Evolutionary conservation across 2,113 vertebrate genomes (phyloP).

Genomic region (Coptodon bakossiorum): DNA sequence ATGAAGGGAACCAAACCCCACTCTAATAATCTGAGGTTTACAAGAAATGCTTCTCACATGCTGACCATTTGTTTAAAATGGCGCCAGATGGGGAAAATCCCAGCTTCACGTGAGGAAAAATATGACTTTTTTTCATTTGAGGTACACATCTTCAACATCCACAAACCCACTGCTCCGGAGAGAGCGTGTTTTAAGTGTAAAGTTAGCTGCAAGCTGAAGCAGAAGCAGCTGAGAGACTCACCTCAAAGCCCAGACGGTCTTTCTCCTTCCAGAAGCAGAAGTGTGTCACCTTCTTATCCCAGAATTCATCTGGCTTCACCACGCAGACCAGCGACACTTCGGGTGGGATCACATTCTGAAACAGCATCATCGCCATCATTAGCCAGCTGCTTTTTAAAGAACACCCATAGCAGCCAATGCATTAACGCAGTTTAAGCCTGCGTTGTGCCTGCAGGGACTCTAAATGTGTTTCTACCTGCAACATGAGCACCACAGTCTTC

Average conservation of each 20-base stretch:
- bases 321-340: slow-evolving; percentile 98
- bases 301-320: slow-evolving; percentile 98
- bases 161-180: background rate
- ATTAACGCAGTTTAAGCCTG: background rate
- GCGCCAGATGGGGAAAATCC: background rate
- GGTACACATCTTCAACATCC: background rate
- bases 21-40: background rate
- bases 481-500: slow-evolving; percentile 96
- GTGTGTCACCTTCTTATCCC: slow-evolving; percentile 99
- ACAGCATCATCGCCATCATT: background rate
- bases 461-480: slow-evolving; percentile 80
- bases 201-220: background rate
- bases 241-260: slow-evolving; percentile 97
- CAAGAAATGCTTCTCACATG: background rate
- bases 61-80: background rate
- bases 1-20: background rate
- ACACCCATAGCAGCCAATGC: background rate
- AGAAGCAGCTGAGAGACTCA: slow-evolving; percentile 47
- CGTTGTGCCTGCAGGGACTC: background rate
- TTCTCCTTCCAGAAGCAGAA: slow-evolving; percentile 99
- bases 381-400: background rate
- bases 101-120: background rate
- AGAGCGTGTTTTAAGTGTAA: background rate
- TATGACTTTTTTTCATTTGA: background rate
- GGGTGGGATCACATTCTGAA: slow-evolving; percentile 94